Conservation (phyloP, 2,113 vertebrate genomes). For the Butastur rufipennis region DNA sequence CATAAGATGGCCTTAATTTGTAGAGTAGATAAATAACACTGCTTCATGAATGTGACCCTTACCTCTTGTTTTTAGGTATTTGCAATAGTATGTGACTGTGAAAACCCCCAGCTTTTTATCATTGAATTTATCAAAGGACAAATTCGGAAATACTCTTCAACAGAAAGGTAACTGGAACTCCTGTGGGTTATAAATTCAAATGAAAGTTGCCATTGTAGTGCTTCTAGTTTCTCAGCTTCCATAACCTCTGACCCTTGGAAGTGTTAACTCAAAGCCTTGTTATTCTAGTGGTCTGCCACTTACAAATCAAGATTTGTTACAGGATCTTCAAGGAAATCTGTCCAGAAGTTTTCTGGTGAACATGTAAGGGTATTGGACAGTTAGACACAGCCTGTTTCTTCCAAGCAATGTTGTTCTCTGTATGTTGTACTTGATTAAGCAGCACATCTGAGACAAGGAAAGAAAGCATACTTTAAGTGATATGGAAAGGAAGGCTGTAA, state of each 20-base stretch:
- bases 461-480: neutral
- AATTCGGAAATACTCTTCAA: constrained; percentile 93
- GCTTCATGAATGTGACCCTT: neutral
- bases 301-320: neutral
- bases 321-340: neutral
- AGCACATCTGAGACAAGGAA: neutral
- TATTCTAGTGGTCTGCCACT: neutral
- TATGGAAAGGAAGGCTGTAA: neutral
- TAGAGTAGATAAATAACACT: neutral
- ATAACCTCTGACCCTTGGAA: neutral
- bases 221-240: neutral
- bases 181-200: neutral
- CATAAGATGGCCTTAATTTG: neutral
- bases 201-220: neutral
- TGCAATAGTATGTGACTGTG: constrained; percentile 91
- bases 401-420: neutral
- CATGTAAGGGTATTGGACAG: neutral
- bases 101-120: constrained; percentile 96
- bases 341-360: neutral
- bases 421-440: neutral
- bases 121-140: constrained; percentile 97
- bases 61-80: constrained; percentile 82
- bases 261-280: neutral
- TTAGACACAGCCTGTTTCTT: neutral
- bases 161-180: constrained; percentile 85